A percentile compares a stretch with the other conserved stretches of the same genome.
Conservation (phyloP, 53 echinoderm and acorn worm genomes). For the Antedon mediterranea region DNA sequence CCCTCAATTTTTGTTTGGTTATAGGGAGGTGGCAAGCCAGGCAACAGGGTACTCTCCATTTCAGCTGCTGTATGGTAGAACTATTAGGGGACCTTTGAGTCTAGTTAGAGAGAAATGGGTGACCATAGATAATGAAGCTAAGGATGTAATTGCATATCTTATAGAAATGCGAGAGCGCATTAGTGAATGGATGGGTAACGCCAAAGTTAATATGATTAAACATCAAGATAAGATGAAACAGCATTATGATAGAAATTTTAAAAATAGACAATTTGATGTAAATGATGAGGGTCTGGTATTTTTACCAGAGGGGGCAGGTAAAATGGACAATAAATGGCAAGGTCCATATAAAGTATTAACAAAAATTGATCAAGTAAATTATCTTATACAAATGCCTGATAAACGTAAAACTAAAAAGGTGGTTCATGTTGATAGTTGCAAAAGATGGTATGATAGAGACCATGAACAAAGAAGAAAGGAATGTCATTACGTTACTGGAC, state of each 20-base stretch:
- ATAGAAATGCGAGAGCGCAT: background rate
- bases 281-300: conserved; percentile 3
- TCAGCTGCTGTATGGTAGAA: background rate
- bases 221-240: conserved; percentile 8
- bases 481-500: too few relatives aligned
- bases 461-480: too few relatives aligned
- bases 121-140: background rate
- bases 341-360: conserved; percentile 9
- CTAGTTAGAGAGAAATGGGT: background rate
- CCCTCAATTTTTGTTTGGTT: background rate
- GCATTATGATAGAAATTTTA: conserved; percentile 1
- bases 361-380: too few relatives aligned
- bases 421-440: too few relatives aligned
- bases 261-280: background rate
- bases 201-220: background rate
- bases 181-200: background rate
- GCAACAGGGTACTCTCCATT: background rate
- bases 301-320: conserved; percentile 6
- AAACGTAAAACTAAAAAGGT: too few relatives aligned
- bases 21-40: background rate
- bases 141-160: background rate
- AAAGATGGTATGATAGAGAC: too few relatives aligned
- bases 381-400: too few relatives aligned
- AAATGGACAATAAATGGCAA: conserved; percentile 1
- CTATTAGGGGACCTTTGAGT: background rate